A percentile compares a stretch with the other conserved stretches of the same genome.
phyloP scores from a whole-genome alignment of 1,140 invertebrate genomes.

The Venturia canescens region DNA sequence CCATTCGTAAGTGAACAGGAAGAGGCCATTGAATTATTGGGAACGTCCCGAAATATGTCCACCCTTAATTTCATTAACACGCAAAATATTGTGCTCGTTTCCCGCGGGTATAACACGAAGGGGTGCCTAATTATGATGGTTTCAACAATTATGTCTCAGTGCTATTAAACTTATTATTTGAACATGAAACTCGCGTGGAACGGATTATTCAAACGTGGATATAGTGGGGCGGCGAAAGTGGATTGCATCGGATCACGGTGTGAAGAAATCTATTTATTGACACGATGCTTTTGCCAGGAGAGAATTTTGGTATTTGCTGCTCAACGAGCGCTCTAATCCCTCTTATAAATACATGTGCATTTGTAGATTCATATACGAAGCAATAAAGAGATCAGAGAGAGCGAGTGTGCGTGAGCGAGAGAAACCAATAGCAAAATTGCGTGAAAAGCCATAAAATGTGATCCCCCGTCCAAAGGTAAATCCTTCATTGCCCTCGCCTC shows the following conservation, averaged over 20 bases:
- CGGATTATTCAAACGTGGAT: too few species aligned
- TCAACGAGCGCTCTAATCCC: neutral
- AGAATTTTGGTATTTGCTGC: neutral
- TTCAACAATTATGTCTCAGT: neutral
- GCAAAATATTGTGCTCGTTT: neutral
- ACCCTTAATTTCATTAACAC: neutral
- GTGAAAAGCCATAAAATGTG: slow-evolving; percentile 53
- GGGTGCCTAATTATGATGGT: neutral
- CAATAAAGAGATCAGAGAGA: neutral
- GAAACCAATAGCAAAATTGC: slow-evolving; percentile 33
- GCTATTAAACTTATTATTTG: neutral
- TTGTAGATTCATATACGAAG: neutral
- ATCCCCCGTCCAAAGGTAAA: slow-evolving; percentile 47
- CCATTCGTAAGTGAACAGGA: too few species aligned
- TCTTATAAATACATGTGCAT: neutral
- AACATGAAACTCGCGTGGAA: too few species aligned
- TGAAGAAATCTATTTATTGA: neutral
- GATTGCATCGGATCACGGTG: neutral
- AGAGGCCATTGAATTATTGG: too few species aligned
- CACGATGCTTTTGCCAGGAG: neutral
- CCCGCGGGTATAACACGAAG: neutral
- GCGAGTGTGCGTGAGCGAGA: neutral
- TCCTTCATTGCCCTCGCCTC: neutral
- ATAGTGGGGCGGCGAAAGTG: too few species aligned
- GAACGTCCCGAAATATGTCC: neutral